Conservation (phyloP, 2,797 vertebrate genomes). For the Pipistrellus nathusii region DNA sequence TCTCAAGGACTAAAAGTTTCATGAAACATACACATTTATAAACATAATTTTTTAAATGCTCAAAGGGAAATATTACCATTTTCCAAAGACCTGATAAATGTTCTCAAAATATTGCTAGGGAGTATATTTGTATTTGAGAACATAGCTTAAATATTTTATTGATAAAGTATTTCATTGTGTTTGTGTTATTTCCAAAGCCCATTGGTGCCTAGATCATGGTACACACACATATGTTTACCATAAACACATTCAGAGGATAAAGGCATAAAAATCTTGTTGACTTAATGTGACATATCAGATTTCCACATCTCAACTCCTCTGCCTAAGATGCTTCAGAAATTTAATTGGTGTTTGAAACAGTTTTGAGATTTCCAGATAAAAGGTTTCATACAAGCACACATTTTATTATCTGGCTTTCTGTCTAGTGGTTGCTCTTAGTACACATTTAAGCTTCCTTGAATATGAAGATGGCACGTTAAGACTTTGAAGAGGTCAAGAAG, state of each 20-base stretch:
- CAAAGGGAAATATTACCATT: background rate
- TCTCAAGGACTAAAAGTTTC: background rate
- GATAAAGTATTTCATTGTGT: background rate
- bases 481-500: background rate
- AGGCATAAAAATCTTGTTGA: background rate
- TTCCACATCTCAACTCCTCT: background rate
- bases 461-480: background rate
- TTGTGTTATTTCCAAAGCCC: slow-evolving; percentile 23
- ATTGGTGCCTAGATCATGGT: background rate
- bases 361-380: slow-evolving; percentile 55
- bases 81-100: background rate
- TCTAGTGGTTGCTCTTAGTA: slow-evolving; percentile 10
- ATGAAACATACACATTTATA: background rate
- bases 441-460: slow-evolving; percentile 29
- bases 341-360: slow-evolving; percentile 58
- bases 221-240: background rate
- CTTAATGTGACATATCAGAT: background rate
- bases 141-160: background rate
- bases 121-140: background rate
- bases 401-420: slow-evolving; percentile 63
- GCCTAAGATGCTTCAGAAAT: background rate
- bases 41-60: background rate
- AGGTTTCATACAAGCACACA: slow-evolving; percentile 45
- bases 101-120: background rate
- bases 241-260: background rate